Percentiles rank a stretch among this genome's conserved stretches.
phyloP scores from a whole-genome alignment of 2,888 invertebrate genomes.

The Pseudoips prasinana region DNA sequence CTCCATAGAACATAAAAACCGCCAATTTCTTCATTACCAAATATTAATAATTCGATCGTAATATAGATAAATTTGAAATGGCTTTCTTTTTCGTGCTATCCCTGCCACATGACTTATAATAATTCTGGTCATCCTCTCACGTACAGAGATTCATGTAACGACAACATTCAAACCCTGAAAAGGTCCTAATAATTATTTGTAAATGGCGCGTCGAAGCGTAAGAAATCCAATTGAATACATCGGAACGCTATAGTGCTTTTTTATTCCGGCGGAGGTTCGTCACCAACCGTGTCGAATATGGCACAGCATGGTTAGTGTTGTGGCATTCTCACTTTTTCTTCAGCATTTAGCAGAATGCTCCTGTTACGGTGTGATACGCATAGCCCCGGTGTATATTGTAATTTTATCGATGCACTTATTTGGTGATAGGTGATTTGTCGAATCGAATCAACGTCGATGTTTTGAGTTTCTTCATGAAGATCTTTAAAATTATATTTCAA shows the following conservation, averaged over 20 bases:
- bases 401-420: slow-evolving; percentile 29
- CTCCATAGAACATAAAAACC: background rate
- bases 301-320: slow-evolving; percentile 35
- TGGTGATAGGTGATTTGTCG: slow-evolving; percentile 28
- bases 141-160: slow-evolving; percentile 21
- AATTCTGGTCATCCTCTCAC: slow-evolving; percentile 25
- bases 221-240: slow-evolving; percentile 44
- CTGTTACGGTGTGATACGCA: slow-evolving; percentile 20
- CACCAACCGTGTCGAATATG: slow-evolving; percentile 54
- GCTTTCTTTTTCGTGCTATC: slow-evolving; percentile 21
- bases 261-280: slow-evolving; percentile 35
- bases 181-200: slow-evolving; percentile 25
- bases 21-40: slow-evolving; percentile 9
- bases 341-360: slow-evolving; percentile 12
- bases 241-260: slow-evolving; percentile 47
- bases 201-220: slow-evolving; percentile 20
- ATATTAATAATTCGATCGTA: slow-evolving; percentile 21
- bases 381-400: slow-evolving; percentile 29
- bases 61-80: slow-evolving; percentile 15
- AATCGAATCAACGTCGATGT: slow-evolving; percentile 19
- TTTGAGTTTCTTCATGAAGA: slow-evolving; percentile 19
- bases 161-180: slow-evolving; percentile 18
- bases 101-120: slow-evolving; percentile 11
- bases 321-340: slow-evolving; percentile 37
- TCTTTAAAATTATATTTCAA: slow-evolving; percentile 15